Evolutionary conservation across 2,888 invertebrate genomes (phyloP).

Genomic region (Synergus itoensis): DNA sequence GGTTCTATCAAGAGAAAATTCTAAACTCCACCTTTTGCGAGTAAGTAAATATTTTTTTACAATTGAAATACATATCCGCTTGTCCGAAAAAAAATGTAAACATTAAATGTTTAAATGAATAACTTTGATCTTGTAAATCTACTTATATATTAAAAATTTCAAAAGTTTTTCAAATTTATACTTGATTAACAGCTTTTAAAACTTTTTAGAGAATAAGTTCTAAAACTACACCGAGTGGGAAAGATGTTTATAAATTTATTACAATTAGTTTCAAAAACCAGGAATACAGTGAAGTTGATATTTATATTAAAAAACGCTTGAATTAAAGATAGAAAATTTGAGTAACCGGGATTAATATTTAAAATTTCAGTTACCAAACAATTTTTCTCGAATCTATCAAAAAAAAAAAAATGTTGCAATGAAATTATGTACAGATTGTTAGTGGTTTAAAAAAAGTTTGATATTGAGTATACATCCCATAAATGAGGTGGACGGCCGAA

Average conservation of each 20-base stretch:
- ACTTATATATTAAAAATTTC: not conserved
- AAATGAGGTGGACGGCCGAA: not conserved
- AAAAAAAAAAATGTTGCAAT: not conserved
- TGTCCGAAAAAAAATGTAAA: not conserved
- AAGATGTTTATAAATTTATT: too few species aligned
- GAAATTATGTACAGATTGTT: not conserved
- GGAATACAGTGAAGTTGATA: not conserved
- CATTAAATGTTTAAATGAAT: not conserved
- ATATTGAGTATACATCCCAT: not conserved
- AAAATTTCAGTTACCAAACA: not conserved
- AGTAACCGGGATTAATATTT: not conserved
- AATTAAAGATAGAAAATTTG: not conserved
- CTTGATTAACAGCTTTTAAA: too few species aligned
- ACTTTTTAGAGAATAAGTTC: too few species aligned
- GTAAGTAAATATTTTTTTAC: constrained; percentile 10
- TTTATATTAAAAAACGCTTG: not conserved
- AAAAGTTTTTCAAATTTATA: too few species aligned
- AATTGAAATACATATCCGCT: not conserved
- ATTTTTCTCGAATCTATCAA: not conserved
- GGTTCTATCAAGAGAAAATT: not conserved
- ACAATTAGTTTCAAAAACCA: too few species aligned
- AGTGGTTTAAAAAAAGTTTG: not conserved
- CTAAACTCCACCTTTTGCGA: not conserved
- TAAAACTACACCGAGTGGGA: not conserved
- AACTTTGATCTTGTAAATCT: not conserved